Evolutionary conservation across 30 jellyfish, hydroid and myxozoan genomes (phyloP).

Genomic region (Pseudorhiza aurosa): DNA sequence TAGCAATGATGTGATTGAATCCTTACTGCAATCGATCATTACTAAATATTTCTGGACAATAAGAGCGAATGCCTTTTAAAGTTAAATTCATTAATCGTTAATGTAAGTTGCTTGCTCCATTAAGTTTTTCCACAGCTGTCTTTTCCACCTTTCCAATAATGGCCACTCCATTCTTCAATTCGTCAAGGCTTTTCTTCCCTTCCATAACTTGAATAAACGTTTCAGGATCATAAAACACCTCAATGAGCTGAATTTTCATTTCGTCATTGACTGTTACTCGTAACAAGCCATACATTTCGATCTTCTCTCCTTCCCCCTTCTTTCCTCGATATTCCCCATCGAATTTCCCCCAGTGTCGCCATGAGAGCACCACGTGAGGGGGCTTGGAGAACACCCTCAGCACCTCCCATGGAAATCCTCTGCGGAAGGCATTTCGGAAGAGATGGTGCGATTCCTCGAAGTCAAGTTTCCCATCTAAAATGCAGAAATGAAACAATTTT

Average conservation of each 20-base stretch:
- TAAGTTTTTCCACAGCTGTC: constrained; percentile 14
- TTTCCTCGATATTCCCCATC: constrained; percentile 49
- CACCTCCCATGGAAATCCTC: constrained; percentile 73
- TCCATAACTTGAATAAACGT: constrained; percentile 43
- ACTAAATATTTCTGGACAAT: too few species aligned
- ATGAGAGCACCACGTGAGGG: constrained; percentile 54
- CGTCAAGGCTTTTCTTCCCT: constrained; percentile 9
- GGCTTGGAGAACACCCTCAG: constrained; percentile 65
- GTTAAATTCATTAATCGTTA: too few species aligned
- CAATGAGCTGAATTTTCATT: constrained; percentile 22
- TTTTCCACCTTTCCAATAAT: not conserved
- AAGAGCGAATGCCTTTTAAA: too few species aligned
- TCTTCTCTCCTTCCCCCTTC: constrained; percentile 13
- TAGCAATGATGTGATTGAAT: too few species aligned
- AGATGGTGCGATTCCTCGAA: constrained; percentile 54
- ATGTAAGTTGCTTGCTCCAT: too few species aligned
- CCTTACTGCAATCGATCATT: too few species aligned
- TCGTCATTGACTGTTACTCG: constrained; percentile 32
- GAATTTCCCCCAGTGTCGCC: constrained; percentile 79
- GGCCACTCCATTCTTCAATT: not conserved
- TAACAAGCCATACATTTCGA: constrained; percentile 55
- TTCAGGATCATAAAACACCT: constrained; percentile 58
- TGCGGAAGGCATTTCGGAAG: constrained; percentile 34
- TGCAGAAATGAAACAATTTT: too few species aligned
- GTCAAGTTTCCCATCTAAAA: constrained; percentile 19